Evolutionary conservation across 1,140 invertebrate genomes (phyloP), one percentile per base, ranked within the genome.

Genomic region (Heliconius eleuchia): DNA sequence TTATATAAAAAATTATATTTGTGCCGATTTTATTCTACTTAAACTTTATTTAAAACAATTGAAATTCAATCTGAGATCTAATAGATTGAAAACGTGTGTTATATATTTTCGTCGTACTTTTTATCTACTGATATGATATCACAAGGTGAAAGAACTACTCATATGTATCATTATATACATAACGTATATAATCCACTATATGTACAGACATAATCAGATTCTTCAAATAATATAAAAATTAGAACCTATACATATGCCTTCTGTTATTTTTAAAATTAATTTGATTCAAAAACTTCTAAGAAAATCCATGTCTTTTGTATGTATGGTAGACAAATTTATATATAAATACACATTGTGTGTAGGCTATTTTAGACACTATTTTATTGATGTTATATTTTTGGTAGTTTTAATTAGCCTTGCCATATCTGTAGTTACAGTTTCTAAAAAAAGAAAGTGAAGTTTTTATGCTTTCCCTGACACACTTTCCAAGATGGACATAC

Each of bases 361-460:
- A 57, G 55, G 55, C n/a, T 52, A 52, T 52, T 16, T 52, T 57
- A 57, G 5, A 57, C 16, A 57, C 55, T 18, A n/a, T 23, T 57
- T n/a, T 57, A 23, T n/a, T 57, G 16, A 52, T 7, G 6, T 57
- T 19, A 57, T 8, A 57, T 57, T 57, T 57, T 57, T 60, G 30
- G 52, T 16, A 23, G 57, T 34, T 37, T 39, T 39, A 60, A 39
- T 75, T 60, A n/a, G 34, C n/a, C 57, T 76, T 19, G 19, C 27
- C 50, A 57, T 55, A 52, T 55, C 57, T 76, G 57, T 9, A 66
- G 60, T 30, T 66, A 76, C 74, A 76, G 74, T 66, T 66, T 76
- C 74, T 76, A 76, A 76, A 76, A 74, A 76, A 76, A 66, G 74
- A 52, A 81, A 76, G 74, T 76, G 79, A 76, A 80, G 71, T 70